Percentiles rank a stretch among this genome's conserved stretches.
These are phyloP conservation scores for Psylliodes chrysocephalus DNA, from an alignment of 2,888 invertebrate species.

Conservation along the genomic window DNA sequence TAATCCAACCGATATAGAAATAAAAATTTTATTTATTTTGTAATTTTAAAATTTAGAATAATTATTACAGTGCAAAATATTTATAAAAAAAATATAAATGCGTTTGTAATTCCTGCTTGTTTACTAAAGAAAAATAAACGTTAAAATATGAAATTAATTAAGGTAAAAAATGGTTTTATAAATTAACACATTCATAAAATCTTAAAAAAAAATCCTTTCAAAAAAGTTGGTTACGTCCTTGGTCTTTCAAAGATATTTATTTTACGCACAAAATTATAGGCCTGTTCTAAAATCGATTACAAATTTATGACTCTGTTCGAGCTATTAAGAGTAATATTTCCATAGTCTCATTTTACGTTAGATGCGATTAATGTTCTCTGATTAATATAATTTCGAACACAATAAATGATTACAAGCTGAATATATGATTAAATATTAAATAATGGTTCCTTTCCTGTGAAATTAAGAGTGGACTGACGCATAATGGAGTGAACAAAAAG, in stretches of 20 bases:
- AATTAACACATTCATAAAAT: too few relatives aligned
- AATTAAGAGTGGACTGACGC: neutral
- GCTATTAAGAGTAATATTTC: conserved; percentile 4
- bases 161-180: too few relatives aligned
- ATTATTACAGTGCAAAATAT: too few relatives aligned
- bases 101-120: too few relatives aligned
- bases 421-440: neutral
- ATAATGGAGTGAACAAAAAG: too few relatives aligned
- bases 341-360: conserved; percentile 3
- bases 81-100: too few relatives aligned
- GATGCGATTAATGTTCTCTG: conserved; percentile 11
- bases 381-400: conserved; percentile 20
- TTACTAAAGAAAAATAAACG: too few relatives aligned
- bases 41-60: too few relatives aligned
- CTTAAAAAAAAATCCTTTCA: neutral
- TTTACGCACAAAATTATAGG: conserved; percentile 19
- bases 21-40: too few relatives aligned
- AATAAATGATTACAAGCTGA: conserved; percentile 12
- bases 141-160: too few relatives aligned
- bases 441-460: too few relatives aligned
- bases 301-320: conserved; percentile 8
- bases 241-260: conserved; percentile 14
- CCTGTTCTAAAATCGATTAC: conserved; percentile 9
- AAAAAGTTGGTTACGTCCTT: neutral
- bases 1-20: too few relatives aligned